A percentile compares a stretch with the other conserved stretches of the same genome.
phyloP scores from a whole-genome alignment of 2,797 vertebrate species.

The Mormyrops attenuatus region DNA sequence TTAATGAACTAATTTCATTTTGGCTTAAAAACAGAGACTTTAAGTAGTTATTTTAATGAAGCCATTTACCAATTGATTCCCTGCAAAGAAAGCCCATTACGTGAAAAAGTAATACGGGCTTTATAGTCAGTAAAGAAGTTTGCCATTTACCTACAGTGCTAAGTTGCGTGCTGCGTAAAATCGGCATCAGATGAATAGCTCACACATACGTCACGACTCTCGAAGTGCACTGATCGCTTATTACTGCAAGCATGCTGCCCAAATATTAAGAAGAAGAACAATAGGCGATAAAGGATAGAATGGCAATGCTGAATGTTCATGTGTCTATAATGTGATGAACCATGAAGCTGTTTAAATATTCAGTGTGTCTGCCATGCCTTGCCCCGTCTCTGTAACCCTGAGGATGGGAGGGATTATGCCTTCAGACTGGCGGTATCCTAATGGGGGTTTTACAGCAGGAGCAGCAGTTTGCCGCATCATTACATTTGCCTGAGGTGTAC shows the following conservation, averaged over 20 bases:
- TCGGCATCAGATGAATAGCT: not conserved
- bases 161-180: not conserved
- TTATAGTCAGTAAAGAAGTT: not conserved
- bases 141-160: not conserved
- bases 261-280: conserved; percentile 38
- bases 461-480: conserved; percentile 48
- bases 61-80: not conserved
- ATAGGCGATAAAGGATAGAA: conserved; percentile 35
- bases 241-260: not conserved
- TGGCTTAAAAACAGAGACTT: not conserved
- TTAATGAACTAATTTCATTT: not conserved
- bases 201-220: not conserved
- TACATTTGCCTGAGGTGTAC: conserved; percentile 46
- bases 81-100: not conserved
- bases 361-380: conserved; percentile 26
- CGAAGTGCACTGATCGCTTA: not conserved
- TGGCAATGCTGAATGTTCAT: conserved; percentile 50
- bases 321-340: conserved; percentile 37
- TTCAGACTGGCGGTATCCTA: conserved; percentile 56
- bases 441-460: conserved; percentile 53
- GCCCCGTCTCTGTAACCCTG: conserved; percentile 36
- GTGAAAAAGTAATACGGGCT: not conserved
- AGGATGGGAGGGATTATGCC: conserved; percentile 50
- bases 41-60: not conserved
- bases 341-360: conserved; percentile 51